Evolutionary conservation across 2,797 vertebrate genomes (phyloP).

Genomic region (Podarcis lilfordi): DNA sequence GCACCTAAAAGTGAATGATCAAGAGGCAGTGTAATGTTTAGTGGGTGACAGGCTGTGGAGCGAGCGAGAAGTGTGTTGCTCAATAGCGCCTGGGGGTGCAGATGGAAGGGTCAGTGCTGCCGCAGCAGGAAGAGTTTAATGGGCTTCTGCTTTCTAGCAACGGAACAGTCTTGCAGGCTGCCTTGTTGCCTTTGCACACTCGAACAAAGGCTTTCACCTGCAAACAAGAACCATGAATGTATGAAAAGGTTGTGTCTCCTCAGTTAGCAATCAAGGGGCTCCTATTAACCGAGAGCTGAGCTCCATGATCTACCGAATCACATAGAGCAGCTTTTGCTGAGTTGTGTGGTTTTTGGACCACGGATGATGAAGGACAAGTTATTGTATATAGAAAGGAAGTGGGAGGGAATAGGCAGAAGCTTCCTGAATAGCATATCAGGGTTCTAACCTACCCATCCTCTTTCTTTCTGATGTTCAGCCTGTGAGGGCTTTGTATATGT

Average conservation of each 20-base stretch:
- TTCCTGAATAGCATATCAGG: too few species aligned
- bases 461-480: too few species aligned
- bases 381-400: too few species aligned
- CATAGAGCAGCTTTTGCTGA: background rate
- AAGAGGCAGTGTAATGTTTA: background rate
- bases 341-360: background rate
- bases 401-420: too few species aligned
- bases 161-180: background rate
- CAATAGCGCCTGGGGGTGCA: background rate
- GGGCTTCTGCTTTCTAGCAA: conserved; percentile 12
- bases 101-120: background rate
- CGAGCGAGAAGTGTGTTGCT: background rate
- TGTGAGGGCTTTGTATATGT: too few species aligned
- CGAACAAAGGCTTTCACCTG: background rate
- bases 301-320: background rate
- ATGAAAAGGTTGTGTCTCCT: background rate
- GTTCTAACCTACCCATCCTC: too few species aligned
- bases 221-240: background rate
- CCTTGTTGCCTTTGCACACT: background rate
- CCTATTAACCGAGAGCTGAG: background rate
- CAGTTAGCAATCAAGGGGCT: background rate
- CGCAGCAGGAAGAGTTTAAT: background rate
- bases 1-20: background rate
- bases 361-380: too few species aligned
- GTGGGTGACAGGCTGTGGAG: background rate